phyloP scores from a whole-genome alignment of 2,797 vertebrate species.

The Sebastes trivittatus region DNA sequence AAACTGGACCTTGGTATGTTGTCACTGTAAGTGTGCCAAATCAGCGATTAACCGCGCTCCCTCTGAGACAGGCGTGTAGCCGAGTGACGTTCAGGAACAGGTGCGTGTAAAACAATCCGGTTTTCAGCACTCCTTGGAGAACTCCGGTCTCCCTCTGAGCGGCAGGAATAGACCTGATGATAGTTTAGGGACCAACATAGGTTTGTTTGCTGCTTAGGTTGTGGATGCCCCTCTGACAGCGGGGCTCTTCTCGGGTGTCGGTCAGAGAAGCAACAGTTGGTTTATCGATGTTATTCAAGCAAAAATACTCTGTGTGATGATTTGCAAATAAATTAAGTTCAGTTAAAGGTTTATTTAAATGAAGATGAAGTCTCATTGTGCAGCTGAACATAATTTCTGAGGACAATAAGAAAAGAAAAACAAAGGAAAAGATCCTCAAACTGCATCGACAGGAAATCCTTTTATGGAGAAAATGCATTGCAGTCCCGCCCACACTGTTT shows the following conservation, averaged over 20 bases:
- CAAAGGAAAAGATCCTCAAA: neutral
- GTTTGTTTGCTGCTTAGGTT: conserved; percentile 29
- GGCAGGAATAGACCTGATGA: conserved; percentile 74
- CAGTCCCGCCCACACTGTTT: neutral
- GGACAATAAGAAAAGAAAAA: neutral
- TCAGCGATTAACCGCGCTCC: conserved; percentile 82
- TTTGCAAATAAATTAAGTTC: neutral
- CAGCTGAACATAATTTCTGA: neutral
- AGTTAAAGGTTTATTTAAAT: neutral
- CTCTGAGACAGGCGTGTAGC: conserved; percentile 79
- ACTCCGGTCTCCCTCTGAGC: conserved; percentile 34
- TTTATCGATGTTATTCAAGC: neutral
- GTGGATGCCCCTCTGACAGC: conserved; percentile 19
- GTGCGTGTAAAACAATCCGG: conserved; percentile 75
- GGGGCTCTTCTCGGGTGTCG: conserved; percentile 6
- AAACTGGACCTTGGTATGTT: conserved; percentile 84
- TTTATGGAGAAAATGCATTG: neutral
- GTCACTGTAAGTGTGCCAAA: conserved; percentile 84
- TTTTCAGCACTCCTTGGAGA: conserved; percentile 60
- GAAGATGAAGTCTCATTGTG: neutral
- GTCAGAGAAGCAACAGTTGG: conserved; percentile 14
- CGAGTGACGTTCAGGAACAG: conserved; percentile 74
- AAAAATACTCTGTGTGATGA: neutral
- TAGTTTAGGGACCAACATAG: conserved; percentile 45
- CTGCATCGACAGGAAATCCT: conserved; percentile 10